These are phyloP conservation scores for Sander vitreus DNA, from an alignment of 2,113 vertebrate genomes.

Conservation along the genomic window DNA sequence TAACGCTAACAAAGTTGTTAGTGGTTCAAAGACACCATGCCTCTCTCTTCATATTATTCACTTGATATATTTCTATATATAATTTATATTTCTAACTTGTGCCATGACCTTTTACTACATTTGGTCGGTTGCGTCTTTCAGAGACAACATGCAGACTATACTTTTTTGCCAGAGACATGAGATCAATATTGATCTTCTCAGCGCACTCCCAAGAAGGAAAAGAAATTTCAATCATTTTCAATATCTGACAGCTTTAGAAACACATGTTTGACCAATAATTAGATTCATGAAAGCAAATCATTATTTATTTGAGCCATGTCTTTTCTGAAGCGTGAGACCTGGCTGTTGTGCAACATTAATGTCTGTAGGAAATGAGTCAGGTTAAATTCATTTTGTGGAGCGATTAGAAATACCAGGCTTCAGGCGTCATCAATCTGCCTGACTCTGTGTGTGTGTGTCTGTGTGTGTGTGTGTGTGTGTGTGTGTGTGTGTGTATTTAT, in stretches of 20 bases:
- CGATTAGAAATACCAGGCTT: not conserved
- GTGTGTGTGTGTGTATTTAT: slow-evolving; percentile 47
- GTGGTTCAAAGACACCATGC: not conserved
- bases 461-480: slow-evolving; percentile 39
- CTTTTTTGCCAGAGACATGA: not conserved
- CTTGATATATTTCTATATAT: not conserved
- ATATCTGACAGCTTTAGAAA: not conserved
- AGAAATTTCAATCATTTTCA: no score
- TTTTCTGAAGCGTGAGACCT: not conserved
- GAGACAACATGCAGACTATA: not conserved
- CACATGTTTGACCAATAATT: not conserved
- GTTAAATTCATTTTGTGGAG: slow-evolving; percentile 12
- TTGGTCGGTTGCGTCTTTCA: not conserved
- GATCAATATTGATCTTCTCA: not conserved
- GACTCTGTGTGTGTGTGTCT: slow-evolving; percentile 27
- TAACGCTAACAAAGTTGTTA: not conserved
- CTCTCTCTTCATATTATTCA: not conserved
- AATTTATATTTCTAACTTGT: not conserved
- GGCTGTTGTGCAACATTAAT: not conserved
- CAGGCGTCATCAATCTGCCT: slow-evolving; percentile 41
- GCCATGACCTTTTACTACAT: not conserved
- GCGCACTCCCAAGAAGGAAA: not conserved
- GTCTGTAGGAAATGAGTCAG: not conserved
- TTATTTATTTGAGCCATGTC: no score
- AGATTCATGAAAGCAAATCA: not conserved